These are phyloP conservation scores for Galeopterus variegatus DNA, from an alignment of 2,113 vertebrate genomes.

Conservation along the genomic window DNA sequence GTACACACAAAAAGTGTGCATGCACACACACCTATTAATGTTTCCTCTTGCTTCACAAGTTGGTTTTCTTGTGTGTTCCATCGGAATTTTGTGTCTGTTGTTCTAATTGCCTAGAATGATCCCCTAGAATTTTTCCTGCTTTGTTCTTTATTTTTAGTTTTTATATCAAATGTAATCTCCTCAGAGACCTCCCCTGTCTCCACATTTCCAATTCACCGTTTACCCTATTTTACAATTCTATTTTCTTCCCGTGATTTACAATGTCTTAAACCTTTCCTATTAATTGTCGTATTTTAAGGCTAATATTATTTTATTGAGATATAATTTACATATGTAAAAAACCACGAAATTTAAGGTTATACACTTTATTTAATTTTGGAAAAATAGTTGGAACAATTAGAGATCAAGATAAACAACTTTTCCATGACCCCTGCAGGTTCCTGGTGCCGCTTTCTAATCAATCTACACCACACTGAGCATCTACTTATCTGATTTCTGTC, in stretches of 20 bases:
- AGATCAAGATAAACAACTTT: neutral
- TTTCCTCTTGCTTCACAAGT: neutral
- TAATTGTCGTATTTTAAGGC: neutral
- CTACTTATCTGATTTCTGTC: neutral
- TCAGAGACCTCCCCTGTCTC: neutral
- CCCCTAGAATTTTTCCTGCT: neutral
- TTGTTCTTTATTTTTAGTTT: neutral
- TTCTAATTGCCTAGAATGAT: neutral
- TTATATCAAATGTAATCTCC: neutral
- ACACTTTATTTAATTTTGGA: neutral
- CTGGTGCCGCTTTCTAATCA: neutral
- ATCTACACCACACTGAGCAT: neutral
- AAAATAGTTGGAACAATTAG: neutral
- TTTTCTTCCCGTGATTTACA: neutral
- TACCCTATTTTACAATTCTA: neutral
- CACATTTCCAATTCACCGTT: neutral
- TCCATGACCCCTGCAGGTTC: neutral
- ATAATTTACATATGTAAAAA: neutral
- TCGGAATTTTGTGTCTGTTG: neutral
- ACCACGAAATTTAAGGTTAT: neutral
- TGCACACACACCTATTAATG: fast-evolving
- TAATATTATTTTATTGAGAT: neutral
- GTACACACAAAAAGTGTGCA: fast-evolving
- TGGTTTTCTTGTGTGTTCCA: neutral
- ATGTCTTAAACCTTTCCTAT: neutral